Evolutionary conservation across 2,797 vertebrate genomes (phyloP).

Genomic region (Neoniphon sammara): DNA sequence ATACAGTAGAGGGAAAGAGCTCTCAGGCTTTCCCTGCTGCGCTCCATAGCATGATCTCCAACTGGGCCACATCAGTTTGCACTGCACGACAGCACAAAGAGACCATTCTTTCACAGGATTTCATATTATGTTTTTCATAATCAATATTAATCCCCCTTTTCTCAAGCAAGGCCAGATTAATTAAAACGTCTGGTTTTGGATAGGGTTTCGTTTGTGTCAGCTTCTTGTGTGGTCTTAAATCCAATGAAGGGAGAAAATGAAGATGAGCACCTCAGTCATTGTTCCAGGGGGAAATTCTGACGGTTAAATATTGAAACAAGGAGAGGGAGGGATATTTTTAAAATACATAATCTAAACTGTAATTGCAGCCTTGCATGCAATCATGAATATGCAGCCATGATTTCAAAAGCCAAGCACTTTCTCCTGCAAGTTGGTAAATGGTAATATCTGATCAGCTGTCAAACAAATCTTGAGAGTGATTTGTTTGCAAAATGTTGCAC

Average conservation of each 20-base stretch:
- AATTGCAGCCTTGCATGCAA: neutral
- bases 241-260: slow-evolving; percentile 7
- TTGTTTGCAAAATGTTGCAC: slow-evolving; percentile 50
- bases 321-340: neutral
- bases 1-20: slow-evolving; percentile 61
- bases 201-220: slow-evolving; percentile 25
- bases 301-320: neutral
- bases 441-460: neutral
- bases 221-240: slow-evolving; percentile 54
- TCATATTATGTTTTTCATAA: slow-evolving; percentile 50
- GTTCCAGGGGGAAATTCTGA: neutral
- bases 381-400: neutral
- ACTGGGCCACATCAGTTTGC: slow-evolving; percentile 50
- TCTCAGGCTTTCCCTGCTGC: slow-evolving; percentile 42
- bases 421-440: neutral
- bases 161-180: slow-evolving; percentile 36
- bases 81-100: slow-evolving; percentile 56
- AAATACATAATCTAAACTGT: neutral
- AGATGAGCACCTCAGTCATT: slow-evolving; percentile 22
- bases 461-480: slow-evolving; percentile 12
- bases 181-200: slow-evolving; percentile 29
- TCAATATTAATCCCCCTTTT: slow-evolving; percentile 56
- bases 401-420: neutral
- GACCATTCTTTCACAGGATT: slow-evolving; percentile 53
- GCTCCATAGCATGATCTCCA: slow-evolving; percentile 44